Conservation (phyloP, 1,140 invertebrate genomes). For the Asbolus verrucosus region DNA sequence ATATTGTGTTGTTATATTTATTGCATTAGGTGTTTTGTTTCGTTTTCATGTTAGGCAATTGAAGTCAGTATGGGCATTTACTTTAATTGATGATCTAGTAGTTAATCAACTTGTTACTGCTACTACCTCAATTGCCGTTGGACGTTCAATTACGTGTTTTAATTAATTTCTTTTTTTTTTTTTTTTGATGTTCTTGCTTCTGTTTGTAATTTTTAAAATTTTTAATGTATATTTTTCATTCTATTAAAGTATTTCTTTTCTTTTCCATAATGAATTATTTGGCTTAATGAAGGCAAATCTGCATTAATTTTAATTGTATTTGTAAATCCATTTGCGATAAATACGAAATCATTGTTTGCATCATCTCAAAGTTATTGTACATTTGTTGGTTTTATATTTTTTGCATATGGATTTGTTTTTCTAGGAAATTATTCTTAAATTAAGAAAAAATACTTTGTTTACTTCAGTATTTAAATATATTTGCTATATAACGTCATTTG, state of each 20-base stretch:
- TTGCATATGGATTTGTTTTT: background rate
- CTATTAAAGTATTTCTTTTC: too few species aligned
- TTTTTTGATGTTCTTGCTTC: background rate
- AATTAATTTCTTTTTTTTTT: too few species aligned
- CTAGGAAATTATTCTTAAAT: background rate
- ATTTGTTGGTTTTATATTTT: too few species aligned
- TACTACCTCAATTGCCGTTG: too few species aligned
- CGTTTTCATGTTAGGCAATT: too few species aligned
- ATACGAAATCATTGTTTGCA: background rate
- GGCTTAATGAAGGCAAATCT: too few species aligned
- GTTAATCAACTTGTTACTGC: too few species aligned
- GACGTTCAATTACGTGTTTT: too few species aligned
- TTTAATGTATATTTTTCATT: background rate
- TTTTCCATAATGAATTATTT: too few species aligned
- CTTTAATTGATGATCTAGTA: slow-evolving; percentile 7
- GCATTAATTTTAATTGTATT: too few species aligned
- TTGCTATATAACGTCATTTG: slow-evolving; percentile 33
- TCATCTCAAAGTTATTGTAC: too few species aligned
- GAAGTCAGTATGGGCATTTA: background rate
- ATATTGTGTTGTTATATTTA: slow-evolving; percentile 15
- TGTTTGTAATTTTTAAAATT: background rate
- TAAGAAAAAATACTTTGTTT: slow-evolving; percentile 15
- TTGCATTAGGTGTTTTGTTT: slow-evolving; percentile 2
- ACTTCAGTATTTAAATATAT: slow-evolving; percentile 37
- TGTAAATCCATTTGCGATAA: slow-evolving; percentile 1